Evolutionary conservation across 2,113 vertebrate species (phyloP).

Genomic region (Trematomus loennbergii): DNA sequence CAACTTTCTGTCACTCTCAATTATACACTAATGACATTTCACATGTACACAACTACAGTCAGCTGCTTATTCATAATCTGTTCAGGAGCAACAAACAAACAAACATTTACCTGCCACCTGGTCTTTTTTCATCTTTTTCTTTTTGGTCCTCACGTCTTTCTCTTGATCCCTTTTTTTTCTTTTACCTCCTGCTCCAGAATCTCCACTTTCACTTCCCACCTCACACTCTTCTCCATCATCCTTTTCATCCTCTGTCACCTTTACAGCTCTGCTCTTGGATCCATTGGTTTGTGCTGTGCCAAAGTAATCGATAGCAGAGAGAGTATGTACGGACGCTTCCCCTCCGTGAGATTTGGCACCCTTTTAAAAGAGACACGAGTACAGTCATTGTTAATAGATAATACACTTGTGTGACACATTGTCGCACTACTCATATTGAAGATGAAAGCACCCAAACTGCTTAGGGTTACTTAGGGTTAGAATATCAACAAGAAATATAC

Average conservation of each 20-base stretch:
- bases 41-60: not conserved
- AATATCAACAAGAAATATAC: not conserved
- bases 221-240: slow-evolving; percentile 15
- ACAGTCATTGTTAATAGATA: not conserved
- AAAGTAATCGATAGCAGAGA: slow-evolving; percentile 80
- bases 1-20: not conserved
- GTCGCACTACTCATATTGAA: too few relatives aligned
- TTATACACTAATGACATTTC: not conserved
- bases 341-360: slow-evolving; percentile 47
- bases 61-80: too few relatives aligned
- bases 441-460: not conserved
- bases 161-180: slow-evolving; percentile 53
- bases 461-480: not conserved
- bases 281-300: slow-evolving; percentile 44
- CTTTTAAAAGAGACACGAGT: slow-evolving; percentile 42
- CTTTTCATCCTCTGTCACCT: not conserved
- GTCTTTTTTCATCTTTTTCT: slow-evolving; percentile 69
- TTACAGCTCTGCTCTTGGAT: slow-evolving; percentile 46
- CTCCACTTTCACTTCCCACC: slow-evolving; percentile 40
- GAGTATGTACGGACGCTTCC: slow-evolving; percentile 33
- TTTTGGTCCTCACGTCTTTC: slow-evolving; percentile 53
- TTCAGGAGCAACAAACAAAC: not conserved
- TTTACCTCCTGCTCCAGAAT: slow-evolving; percentile 61
- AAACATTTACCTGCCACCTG: slow-evolving; percentile 53
- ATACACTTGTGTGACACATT: not conserved